Base-by-base conservation (phyloP, 2,888 invertebrate genomes). In the Tinea trinotella region DNA sequence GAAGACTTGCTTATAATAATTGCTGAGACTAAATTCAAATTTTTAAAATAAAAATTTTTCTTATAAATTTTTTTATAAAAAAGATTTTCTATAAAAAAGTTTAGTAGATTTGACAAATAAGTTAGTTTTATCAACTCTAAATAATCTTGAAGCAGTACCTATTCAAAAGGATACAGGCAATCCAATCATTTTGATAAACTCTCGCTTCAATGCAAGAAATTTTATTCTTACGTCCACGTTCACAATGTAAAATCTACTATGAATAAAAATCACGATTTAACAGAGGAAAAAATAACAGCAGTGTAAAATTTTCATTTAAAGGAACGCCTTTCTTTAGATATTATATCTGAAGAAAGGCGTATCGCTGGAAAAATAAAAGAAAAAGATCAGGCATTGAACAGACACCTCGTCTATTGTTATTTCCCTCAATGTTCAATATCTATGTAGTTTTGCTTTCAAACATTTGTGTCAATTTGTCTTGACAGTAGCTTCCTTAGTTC, bases 271-370 rank as follows among this genome's bases (percentile, higher is more conserved):
- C 19, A 40, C 6, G 13, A 19, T 18, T n/a, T 19, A 17, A 1
- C 46, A 10, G n/a, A 18, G 46, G 15, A 46, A 46, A 46, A 46
- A 46, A 46, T 46, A 46, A 46, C 46, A 19, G 17, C 10, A 17
- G 46, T 46, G 18, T n/a, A 46, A 46, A 46, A 46, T 46, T 17
- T 46, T 46, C n/a, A 46, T 40, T 40, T 46, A 2, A 46, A 46
- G 46, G 13, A 46, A 19, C 18, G 46, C 19, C 46, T 9, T 40
- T 40, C 40, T 40, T 40, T 24, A 24, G 24, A 24, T 24, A 24
- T 5, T 24, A 24, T 24, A 5, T 24, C 5, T 24, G 24, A 40
- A 40, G 40, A 15, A 40, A 40, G 7, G 10, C 12, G 12, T 35
- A 40, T 13, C 7, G 40, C 15, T 15, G n/a, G 40, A 15, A 40